Percentiles rank a stretch among this genome's conserved stretches.
These are phyloP conservation scores for Avahi laniger DNA, from an alignment of 2,797 vertebrate species.

Conservation along the genomic window DNA sequence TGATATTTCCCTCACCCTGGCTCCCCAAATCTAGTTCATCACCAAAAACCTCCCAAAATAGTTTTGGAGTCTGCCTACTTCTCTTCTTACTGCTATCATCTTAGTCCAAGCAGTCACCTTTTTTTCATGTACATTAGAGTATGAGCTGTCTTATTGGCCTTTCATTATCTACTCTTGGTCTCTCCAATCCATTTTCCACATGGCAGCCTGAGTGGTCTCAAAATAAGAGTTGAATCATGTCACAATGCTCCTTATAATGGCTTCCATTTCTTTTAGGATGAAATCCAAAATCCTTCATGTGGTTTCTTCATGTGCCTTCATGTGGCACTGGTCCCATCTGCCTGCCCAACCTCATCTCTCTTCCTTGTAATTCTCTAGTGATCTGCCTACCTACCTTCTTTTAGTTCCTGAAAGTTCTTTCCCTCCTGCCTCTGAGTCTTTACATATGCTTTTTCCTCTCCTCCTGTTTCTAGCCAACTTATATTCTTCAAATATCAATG, in stretches of 20 bases:
- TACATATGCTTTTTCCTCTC: background rate
- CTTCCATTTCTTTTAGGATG: conserved; percentile 8
- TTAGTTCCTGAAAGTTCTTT: conserved; percentile 6
- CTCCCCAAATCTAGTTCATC: background rate
- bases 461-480: background rate
- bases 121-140: background rate
- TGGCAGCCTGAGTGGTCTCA: conserved; percentile 1
- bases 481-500: background rate
- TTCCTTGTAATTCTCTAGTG: background rate
- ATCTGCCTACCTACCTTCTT: background rate
- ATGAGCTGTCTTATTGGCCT: background rate
- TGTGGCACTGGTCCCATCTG: background rate
- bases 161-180: background rate
- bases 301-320: no score
- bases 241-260: background rate
- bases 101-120: background rate
- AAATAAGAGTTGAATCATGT: conserved; percentile 1
- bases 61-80: background rate
- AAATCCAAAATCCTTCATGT: conserved; percentile 7
- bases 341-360: background rate
- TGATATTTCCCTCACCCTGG: background rate
- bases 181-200: background rate
- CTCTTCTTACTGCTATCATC: background rate
- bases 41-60: background rate
- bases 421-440: background rate